Evolutionary conservation across 1,140 invertebrate species (phyloP).

Genomic region (Polyergus mexicanus): DNA sequence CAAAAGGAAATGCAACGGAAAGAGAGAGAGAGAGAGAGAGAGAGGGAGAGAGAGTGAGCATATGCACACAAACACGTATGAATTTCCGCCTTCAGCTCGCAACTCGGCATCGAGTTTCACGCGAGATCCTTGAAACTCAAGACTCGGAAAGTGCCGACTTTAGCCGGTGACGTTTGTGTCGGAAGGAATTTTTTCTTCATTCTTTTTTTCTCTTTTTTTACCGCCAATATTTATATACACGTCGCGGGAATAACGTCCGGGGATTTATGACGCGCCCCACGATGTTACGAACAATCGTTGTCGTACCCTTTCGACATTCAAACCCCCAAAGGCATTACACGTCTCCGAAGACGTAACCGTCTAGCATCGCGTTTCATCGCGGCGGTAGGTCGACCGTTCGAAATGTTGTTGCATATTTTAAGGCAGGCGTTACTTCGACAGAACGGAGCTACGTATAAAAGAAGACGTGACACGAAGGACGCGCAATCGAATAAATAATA

Average conservation of each 20-base stretch:
- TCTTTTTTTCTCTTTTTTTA: neutral
- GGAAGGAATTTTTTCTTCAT: conserved; percentile 27
- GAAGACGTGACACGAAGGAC: conserved; percentile 2
- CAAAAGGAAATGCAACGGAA: conserved; percentile 57
- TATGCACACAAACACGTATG: conserved; percentile 41
- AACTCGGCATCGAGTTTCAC: conserved; percentile 64
- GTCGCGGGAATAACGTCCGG: neutral
- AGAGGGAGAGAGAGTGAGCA: neutral
- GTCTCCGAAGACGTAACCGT: neutral
- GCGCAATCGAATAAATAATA: conserved; percentile 48
- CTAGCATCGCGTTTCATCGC: neutral
- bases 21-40: neutral
- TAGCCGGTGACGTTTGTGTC: conserved; percentile 42
- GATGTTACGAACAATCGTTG: neutral
- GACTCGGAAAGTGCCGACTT: conserved; percentile 61
- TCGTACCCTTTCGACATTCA: neutral
- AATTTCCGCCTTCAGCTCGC: conserved; percentile 5
- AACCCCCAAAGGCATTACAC: neutral
- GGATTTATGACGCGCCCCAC: conserved; percentile 18
- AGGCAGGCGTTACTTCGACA: neutral
- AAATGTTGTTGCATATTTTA: conserved; percentile 52
- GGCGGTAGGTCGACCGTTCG: neutral
- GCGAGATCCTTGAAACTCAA: conserved; percentile 65
- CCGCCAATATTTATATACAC: conserved; percentile 29
- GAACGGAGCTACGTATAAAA: conserved; percentile 8